A percentile compares a stretch with the other conserved stretches of the same genome.
phyloP scores from a whole-genome alignment of 2,888 invertebrate species.

The Melieria picta region DNA sequence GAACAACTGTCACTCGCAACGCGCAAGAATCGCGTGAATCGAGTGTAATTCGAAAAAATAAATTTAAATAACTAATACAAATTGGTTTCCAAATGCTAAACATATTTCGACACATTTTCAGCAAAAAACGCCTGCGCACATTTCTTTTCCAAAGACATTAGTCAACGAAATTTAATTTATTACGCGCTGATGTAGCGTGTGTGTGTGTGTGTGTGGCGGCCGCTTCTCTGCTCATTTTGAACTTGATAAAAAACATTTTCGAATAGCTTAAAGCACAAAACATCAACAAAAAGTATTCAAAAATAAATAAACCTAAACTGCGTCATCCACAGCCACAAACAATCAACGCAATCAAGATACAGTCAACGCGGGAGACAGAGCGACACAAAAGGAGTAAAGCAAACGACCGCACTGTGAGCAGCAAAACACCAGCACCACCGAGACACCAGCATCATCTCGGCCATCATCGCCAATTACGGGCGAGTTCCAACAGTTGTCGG shows the following conservation, averaged over 20 bases:
- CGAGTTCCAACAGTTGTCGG: slow-evolving; percentile 11
- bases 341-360: slow-evolving; percentile 17
- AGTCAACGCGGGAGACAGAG: slow-evolving; percentile 5
- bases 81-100: too few relatives aligned
- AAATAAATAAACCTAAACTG: slow-evolving; percentile 5
- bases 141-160: too few relatives aligned
- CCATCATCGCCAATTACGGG: background rate
- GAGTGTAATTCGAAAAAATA: background rate
- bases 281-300: background rate
- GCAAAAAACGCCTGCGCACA: too few relatives aligned
- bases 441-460: background rate
- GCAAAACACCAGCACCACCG: slow-evolving; percentile 9
- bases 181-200: background rate
- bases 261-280: too few relatives aligned
- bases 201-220: too few relatives aligned
- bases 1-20: slow-evolving; percentile 5
- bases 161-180: background rate
- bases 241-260: too few relatives aligned
- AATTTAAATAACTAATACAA: background rate
- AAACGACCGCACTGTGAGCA: background rate
- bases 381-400: slow-evolving; percentile 2
- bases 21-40: too few relatives aligned
- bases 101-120: too few relatives aligned
- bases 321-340: slow-evolving; percentile 27
- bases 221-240: too few relatives aligned